A percentile compares a stretch with the other conserved stretches of the same genome.
phyloP scores from a whole-genome alignment of 2,113 vertebrate genomes.

The Tympanuchus pallidicinctus region DNA sequence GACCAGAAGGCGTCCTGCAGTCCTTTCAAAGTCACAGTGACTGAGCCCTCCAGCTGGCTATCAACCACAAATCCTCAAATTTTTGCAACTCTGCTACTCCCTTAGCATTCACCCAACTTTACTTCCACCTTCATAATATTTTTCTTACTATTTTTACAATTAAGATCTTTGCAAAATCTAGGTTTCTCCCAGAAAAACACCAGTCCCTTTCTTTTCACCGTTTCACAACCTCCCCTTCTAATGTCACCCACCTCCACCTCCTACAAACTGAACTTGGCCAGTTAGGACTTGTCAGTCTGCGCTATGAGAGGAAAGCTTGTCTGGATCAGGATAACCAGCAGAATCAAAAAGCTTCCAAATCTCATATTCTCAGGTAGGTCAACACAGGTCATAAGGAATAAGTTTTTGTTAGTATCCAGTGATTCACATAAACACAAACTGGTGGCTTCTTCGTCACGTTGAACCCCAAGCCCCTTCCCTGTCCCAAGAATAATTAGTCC shows the following conservation, averaged over 20 bases:
- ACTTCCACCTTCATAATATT: neutral
- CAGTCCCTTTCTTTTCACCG: neutral
- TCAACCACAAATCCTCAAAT: neutral
- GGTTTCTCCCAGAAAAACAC: neutral
- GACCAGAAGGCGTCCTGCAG: neutral
- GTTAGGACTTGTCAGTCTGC: neutral
- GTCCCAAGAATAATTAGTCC: neutral
- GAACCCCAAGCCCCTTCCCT: neutral
- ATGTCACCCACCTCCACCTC: neutral
- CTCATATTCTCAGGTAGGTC: neutral
- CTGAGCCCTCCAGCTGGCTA: neutral
- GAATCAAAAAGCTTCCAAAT: neutral
- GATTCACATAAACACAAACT: neutral
- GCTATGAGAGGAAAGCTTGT: neutral
- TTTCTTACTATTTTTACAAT: accelerated
- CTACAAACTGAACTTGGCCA: neutral
- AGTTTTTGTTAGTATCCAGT: neutral
- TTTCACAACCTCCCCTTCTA: neutral
- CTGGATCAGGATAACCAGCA: neutral
- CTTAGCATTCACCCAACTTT: neutral
- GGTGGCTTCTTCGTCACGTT: neutral
- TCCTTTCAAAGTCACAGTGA: neutral
- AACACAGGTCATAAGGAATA: neutral
- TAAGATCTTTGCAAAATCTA: neutral
- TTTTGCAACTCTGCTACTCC: neutral